Evolutionary conservation across 1,140 invertebrate genomes (phyloP).

Genomic region (Zaprionus vittiger): DNA sequence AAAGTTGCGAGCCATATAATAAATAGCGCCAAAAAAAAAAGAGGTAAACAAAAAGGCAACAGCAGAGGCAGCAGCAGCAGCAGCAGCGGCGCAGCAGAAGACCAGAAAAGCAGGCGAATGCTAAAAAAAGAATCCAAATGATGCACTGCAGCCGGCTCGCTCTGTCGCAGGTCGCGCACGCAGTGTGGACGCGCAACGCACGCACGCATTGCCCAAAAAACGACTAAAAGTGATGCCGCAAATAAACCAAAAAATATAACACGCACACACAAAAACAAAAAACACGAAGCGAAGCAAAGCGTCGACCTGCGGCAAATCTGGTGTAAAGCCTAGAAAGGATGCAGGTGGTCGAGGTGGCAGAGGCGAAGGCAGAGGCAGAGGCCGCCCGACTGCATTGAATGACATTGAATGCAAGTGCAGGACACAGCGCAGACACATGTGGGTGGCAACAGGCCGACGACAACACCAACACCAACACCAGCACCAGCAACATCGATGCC

Average conservation of each 20-base stretch:
- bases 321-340: constrained; percentile 43
- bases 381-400: constrained; percentile 45
- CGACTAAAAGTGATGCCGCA: constrained; percentile 30
- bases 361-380: background rate
- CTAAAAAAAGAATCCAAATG: constrained; percentile 41
- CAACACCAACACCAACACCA: constrained; percentile 4
- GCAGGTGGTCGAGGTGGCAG: background rate
- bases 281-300: constrained; percentile 35
- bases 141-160: constrained; percentile 64
- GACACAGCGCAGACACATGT: constrained; percentile 17
- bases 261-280: constrained; percentile 34
- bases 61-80: background rate
- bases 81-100: constrained; percentile 9
- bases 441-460: constrained; percentile 26
- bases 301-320: constrained; percentile 32
- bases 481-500: background rate
- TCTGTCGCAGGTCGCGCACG: constrained; percentile 40
- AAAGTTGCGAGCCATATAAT: constrained; percentile 78
- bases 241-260: constrained; percentile 25
- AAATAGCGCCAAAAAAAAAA: constrained; percentile 59
- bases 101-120: constrained; percentile 37
- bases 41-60: constrained; percentile 33
- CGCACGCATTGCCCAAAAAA: constrained; percentile 53
- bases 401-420: constrained; percentile 68
- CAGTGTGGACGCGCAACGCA: constrained; percentile 30